Evolutionary conservation across 2,113 vertebrate genomes (phyloP).

Genomic region (Odontophorus gujanensis): DNA sequence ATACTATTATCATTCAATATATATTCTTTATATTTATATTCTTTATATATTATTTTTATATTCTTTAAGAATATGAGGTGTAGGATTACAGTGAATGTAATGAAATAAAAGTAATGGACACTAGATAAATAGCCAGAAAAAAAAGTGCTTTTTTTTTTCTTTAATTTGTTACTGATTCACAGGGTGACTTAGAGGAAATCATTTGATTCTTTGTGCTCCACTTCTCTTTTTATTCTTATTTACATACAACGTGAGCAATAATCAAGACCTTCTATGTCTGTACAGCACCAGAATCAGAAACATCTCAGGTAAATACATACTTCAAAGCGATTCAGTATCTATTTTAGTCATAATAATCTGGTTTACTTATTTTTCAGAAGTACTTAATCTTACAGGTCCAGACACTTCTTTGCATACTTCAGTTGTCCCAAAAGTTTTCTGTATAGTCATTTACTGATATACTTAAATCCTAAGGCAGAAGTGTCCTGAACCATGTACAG

Average conservation of each 20-base stretch:
- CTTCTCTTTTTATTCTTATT: neutral
- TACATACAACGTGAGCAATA: neutral
- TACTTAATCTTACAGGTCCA: neutral
- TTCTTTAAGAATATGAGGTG: neutral
- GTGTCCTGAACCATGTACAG: neutral
- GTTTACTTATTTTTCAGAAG: neutral
- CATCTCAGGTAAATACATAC: neutral
- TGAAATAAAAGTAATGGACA: neutral
- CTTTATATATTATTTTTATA: no score
- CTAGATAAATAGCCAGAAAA: neutral
- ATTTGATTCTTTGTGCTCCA: neutral
- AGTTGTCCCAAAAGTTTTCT: neutral
- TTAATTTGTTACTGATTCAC: neutral
- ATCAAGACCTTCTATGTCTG: neutral
- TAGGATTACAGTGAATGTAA: neutral
- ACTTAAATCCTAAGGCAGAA: neutral
- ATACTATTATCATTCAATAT: no score
- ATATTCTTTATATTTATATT: no score
- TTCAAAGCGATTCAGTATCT: neutral
- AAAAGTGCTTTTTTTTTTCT: neutral
- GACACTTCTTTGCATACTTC: accelerated
- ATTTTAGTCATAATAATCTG: neutral
- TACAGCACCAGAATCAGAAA: neutral
- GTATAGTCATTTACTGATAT: neutral
- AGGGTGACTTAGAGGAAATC: neutral